Evolutionary conservation across 2,888 invertebrate genomes (phyloP), one percentile per base, ranked within the genome.

Genomic region (Parochlus steinenii): DNA sequence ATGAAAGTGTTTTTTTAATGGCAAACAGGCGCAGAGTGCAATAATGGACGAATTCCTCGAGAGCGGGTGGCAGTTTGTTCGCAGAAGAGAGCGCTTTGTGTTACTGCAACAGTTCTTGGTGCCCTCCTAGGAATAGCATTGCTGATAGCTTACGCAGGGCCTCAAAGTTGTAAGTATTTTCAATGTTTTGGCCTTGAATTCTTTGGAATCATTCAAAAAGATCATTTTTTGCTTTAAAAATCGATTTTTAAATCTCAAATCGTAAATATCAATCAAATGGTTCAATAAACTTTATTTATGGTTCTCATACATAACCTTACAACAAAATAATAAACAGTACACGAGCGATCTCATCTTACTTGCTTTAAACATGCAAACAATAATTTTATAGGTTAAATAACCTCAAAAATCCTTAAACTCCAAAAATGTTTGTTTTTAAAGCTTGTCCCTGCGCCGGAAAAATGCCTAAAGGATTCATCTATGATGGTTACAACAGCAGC

Each of bases 61-160:
- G 54, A 52, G 42, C 78, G 83, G 14, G 78, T 86, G 41, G 82
- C 83, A 12, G 82, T 85, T 23, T 87, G 87, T 54, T 86, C 86
- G 4, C 85, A 86, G 54, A 74, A 82, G 40, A 70, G 79, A 45
- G 89, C 89, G 24, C 67, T 89, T 6, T 75, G 76, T 50, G 73
- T 90, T 41, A 78, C 83, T 31, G 75, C 76, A 31, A 61, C 80
- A 39, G 77, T 86, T 23, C 74, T 87, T 52, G 72, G 77, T 5
- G 71, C 80, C 20, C 72, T 87, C 48, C 75, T 87, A 53, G 69
- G 76, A 46, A 77, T 83, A 37, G 83, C 90, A 26, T 65, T 90
- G 43, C 72, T 90, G 43, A 81, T 89, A 41, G 89, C 90, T 38
- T 87, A 89, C 54, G 89, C 87, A 35, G 78, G 86, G 44, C 87